Percentiles rank a stretch among this genome's conserved stretches.
Conservation (phyloP, 2,113 vertebrate species). For the Alectura lathami region DNA sequence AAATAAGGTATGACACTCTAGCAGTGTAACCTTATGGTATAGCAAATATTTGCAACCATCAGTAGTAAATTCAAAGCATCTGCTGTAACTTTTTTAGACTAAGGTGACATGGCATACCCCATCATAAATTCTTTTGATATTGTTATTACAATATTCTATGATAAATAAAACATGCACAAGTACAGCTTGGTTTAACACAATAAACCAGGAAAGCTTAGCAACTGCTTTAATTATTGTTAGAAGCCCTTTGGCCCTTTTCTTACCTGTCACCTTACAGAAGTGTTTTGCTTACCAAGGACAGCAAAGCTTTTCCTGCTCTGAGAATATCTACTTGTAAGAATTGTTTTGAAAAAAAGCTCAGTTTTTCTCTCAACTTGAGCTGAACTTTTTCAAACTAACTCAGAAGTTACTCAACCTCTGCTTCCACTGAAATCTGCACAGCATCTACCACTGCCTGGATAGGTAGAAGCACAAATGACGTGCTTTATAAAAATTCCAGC, state of each 20-base stretch:
- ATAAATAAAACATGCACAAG: conserved; percentile 66
- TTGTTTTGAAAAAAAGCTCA: not conserved
- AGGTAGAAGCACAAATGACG: not conserved
- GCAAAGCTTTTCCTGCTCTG: conserved; percentile 9
- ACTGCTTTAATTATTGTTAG: conserved; percentile 70
- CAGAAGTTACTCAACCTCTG: not conserved
- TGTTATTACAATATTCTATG: conserved; percentile 68
- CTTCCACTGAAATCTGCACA: not conserved
- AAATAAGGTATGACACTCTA: conserved; percentile 65
- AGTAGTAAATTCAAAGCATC: conserved; percentile 80
- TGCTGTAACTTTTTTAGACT: conserved; percentile 58
- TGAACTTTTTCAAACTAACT: not conserved
- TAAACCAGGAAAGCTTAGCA: conserved; percentile 57
- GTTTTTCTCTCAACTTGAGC: not conserved
- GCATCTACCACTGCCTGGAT: not conserved
- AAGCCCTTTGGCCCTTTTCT: conserved; percentile 58
- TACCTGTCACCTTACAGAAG: not conserved
- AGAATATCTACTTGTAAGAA: not conserved
- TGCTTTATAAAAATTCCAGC: not conserved
- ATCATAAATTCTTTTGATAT: conserved; percentile 76
- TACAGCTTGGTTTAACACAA: conserved; percentile 48
- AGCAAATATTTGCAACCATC: conserved; percentile 74
- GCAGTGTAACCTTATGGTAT: conserved; percentile 57
- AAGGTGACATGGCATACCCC: conserved; percentile 43
- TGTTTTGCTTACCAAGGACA: not conserved